Conservation (phyloP, 64 coral and sea anemone species). For the Acropora yongei region DNA sequence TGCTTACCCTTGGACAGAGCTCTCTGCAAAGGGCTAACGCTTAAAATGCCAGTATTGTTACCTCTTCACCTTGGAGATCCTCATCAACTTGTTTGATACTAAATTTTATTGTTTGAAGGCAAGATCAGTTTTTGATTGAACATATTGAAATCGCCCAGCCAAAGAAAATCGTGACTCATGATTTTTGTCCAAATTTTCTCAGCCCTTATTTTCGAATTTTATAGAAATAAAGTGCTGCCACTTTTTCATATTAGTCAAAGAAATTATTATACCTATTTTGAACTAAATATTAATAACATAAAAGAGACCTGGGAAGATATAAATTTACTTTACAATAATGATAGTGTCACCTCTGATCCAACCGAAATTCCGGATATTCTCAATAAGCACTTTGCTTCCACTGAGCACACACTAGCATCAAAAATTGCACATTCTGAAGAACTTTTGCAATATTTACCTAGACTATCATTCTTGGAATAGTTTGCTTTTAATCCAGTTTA, state of each 20-base stretch:
- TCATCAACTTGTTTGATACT: too few relatives aligned
- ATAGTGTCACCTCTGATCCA: constrained; percentile 10
- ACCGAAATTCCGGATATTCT: not conserved
- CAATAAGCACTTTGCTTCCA: not conserved
- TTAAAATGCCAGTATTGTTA: too few relatives aligned
- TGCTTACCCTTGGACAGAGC: too few relatives aligned
- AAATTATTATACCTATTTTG: not conserved
- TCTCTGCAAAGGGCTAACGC: too few relatives aligned
- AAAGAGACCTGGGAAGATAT: constrained; percentile 23
- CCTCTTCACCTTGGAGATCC: too few relatives aligned
- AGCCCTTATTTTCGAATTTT: not conserved
- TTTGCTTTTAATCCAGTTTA: not conserved
- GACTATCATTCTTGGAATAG: not conserved
- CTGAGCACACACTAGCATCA: too few relatives aligned
- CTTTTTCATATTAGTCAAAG: constrained; percentile 8
- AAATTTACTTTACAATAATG: constrained; percentile 2
- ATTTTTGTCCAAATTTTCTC: constrained; percentile 3
- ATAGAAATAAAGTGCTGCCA: not conserved
- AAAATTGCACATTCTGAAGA: constrained; percentile 9
- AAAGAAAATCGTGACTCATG: not conserved
- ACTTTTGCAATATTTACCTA: not conserved
- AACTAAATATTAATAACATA: constrained; percentile 16
- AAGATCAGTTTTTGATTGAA: too few relatives aligned
- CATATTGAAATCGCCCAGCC: not conserved
- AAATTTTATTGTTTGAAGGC: too few relatives aligned